These are phyloP conservation scores for Enteromius trimaculatus DNA, from an alignment of 2,797 vertebrate genomes.

Conservation along the genomic window DNA sequence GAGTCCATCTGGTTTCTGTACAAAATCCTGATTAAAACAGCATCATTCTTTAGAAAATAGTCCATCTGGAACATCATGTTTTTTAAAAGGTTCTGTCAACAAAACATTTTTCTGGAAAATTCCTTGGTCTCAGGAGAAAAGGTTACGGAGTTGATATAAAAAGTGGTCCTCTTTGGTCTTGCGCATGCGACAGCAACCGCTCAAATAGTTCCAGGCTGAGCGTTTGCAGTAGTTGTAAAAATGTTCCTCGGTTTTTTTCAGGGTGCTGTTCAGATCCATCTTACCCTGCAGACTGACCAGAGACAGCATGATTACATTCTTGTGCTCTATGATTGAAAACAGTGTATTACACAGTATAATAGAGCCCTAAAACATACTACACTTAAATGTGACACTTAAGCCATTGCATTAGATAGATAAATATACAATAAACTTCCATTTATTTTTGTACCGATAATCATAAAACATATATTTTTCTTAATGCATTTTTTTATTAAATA, in stretches of 20 bases:
- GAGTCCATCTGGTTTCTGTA: neutral
- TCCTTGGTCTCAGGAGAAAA: conserved; percentile 74
- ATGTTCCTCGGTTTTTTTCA: conserved; percentile 79
- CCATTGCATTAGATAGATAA: neutral
- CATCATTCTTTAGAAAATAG: conserved; percentile 1
- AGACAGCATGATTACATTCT: conserved; percentile 3
- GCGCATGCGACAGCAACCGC: conserved; percentile 56
- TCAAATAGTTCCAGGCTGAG: conserved; percentile 73
- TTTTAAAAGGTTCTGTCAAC: neutral
- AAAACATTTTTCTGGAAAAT: neutral
- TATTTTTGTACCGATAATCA: neutral
- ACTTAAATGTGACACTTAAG: neutral
- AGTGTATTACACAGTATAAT: neutral
- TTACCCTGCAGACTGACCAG: conserved; percentile 77
- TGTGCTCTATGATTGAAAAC: neutral
- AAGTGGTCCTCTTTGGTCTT: conserved; percentile 75
- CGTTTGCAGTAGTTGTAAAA: conserved; percentile 83
- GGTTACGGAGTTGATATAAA: conserved; percentile 75
- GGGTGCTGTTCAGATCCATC: conserved; percentile 77
- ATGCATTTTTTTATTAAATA: neutral
- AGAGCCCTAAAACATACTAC: neutral
- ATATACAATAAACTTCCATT: too few species aligned
- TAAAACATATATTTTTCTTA: neutral
- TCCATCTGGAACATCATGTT: neutral
- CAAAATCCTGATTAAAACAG: conserved; percentile 26